Conservation (phyloP, 2,797 vertebrate genomes). For the Neosalanx taihuensis region DNA sequence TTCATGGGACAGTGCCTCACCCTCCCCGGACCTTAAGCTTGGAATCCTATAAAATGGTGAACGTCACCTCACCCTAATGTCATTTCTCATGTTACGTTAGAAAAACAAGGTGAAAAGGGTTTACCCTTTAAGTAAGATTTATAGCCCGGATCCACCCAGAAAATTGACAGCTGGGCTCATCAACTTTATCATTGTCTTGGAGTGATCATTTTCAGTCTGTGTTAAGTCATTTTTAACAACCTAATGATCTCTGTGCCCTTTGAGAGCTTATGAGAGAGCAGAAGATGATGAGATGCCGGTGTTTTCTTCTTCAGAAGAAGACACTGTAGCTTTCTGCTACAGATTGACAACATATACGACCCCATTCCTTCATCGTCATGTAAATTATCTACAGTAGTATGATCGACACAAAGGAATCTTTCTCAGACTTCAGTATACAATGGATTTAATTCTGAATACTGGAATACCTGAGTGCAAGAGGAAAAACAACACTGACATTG, state of each 20-base stretch:
- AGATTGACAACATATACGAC: neutral
- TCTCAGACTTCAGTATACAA: slow-evolving; percentile 49
- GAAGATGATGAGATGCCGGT: neutral
- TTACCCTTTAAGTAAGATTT: slow-evolving; percentile 18
- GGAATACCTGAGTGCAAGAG: slow-evolving; percentile 42
- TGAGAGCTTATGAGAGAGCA: neutral
- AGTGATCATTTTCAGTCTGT: slow-evolving; percentile 18
- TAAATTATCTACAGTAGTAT: neutral
- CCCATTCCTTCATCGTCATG: neutral
- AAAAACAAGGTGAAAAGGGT: slow-evolving; percentile 10
- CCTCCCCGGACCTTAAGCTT: neutral
- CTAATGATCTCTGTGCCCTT: neutral
- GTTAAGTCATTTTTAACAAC: slow-evolving; percentile 1
- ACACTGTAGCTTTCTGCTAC: neutral
- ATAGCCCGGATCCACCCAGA: slow-evolving; percentile 31
- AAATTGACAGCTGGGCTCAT: slow-evolving; percentile 42
- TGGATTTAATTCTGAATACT: slow-evolving; percentile 43
- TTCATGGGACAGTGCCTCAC: neutral
- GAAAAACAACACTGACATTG: slow-evolving; percentile 34
- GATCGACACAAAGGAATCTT: slow-evolving; percentile 35
- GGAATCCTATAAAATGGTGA: slow-evolving; percentile 8
- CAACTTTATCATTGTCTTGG: slow-evolving; percentile 30
- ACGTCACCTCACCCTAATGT: neutral
- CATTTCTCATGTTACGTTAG: slow-evolving; percentile 15
- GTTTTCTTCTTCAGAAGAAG: neutral